These are phyloP conservation scores for Chrysogorgia sp. DNA, from an alignment of 92 coral and sea anemone genomes.

Conservation along the genomic window DNA sequence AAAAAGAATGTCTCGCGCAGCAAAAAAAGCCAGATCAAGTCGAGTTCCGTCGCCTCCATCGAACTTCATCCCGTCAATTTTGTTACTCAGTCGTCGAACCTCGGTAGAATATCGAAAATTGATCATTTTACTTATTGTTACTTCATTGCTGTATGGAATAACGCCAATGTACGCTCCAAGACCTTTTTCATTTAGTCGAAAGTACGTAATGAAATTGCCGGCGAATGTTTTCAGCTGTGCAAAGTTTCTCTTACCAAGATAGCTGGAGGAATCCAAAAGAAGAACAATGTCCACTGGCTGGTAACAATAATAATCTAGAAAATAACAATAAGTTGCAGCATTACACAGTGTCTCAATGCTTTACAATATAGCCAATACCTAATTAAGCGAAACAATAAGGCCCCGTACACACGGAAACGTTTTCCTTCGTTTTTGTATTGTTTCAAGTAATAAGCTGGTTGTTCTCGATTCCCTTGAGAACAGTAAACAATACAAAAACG, in stretches of 20 bases:
- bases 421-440: no score
- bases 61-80: neutral
- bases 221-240: neutral
- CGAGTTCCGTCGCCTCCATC: constrained; percentile 4
- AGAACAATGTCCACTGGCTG: constrained; percentile 19
- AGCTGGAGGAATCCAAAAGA: constrained; percentile 7
- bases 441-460: no score
- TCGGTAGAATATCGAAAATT: constrained; percentile 10
- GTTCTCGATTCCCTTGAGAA: no score
- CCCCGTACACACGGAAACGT: no score
- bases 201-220: constrained; percentile 4
- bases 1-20: neutral
- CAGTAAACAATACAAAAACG: no score
- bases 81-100: neutral
- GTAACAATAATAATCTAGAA: constrained; percentile 20
- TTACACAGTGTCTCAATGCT: no score
- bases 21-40: neutral
- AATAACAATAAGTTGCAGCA: no score
- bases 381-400: no score
- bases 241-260: neutral
- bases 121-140: neutral
- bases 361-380: no score
- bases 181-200: neutral
- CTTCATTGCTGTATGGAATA: constrained; percentile 7
- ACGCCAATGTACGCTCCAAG: neutral